Evolutionary conservation across 2,888 invertebrate genomes (phyloP).

Genomic region (Caradrina clavipalpis): DNA sequence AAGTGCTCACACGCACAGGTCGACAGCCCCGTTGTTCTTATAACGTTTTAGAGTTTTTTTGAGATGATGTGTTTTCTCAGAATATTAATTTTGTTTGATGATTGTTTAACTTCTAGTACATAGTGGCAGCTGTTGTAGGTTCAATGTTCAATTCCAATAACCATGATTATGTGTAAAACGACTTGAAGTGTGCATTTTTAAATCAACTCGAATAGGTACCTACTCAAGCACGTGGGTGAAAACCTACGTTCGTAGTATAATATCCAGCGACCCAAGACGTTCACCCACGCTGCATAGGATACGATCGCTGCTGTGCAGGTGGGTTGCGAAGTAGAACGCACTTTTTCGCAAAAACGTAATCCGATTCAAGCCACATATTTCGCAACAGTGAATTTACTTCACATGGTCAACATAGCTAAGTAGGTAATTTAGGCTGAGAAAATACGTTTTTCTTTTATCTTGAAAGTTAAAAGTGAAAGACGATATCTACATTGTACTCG

Average conservation of each 20-base stretch:
- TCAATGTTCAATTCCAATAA: background rate
- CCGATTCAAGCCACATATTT: slow-evolving; percentile 61
- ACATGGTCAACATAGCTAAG: slow-evolving; percentile 30
- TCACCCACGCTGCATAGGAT: slow-evolving; percentile 70
- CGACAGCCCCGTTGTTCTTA: slow-evolving; percentile 47
- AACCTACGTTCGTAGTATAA: slow-evolving; percentile 58
- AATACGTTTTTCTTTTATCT: slow-evolving; percentile 47
- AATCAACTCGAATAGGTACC: slow-evolving; percentile 20
- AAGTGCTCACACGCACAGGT: slow-evolving; percentile 56
- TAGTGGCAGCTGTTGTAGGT: background rate
- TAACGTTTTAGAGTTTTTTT: slow-evolving; percentile 26
- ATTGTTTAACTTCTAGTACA: slow-evolving; percentile 2
- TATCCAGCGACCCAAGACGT: slow-evolving; percentile 65
- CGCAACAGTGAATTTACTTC: slow-evolving; percentile 52
- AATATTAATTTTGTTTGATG: slow-evolving; percentile 33
- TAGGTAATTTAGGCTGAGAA: slow-evolving; percentile 38
- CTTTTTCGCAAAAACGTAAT: slow-evolving; percentile 67
- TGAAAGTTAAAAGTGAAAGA: slow-evolving; percentile 62
- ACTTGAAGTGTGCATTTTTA: slow-evolving; percentile 20
- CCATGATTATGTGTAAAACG: background rate
- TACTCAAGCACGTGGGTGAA: slow-evolving; percentile 49
- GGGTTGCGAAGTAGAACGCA: slow-evolving; percentile 63
- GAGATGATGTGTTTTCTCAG: slow-evolving; percentile 46
- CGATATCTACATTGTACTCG: slow-evolving; percentile 46
- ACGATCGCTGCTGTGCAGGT: slow-evolving; percentile 66